Conservation (phyloP, 2,113 vertebrate species). For the Conger conger region DNA sequence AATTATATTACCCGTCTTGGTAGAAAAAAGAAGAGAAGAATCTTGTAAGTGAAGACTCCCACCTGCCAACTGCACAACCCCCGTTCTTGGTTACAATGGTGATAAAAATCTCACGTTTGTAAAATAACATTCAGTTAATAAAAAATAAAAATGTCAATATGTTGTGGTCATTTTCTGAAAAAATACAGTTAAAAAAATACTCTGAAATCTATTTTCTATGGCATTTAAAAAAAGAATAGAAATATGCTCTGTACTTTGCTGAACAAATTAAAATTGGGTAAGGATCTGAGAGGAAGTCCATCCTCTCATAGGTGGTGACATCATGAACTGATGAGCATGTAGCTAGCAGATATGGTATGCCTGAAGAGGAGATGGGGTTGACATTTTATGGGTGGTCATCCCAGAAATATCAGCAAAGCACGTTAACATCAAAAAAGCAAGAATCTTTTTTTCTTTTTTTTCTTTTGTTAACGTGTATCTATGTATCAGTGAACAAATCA, state of each 20-base stretch:
- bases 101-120: constrained; percentile 69
- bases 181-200: not conserved
- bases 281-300: not conserved
- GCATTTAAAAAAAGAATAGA: not conserved
- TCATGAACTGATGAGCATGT: not conserved
- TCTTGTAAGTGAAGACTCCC: not conserved
- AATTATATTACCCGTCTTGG: constrained; percentile 5
- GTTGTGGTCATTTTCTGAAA: not conserved
- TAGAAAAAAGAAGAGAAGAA: not conserved
- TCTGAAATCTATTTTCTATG: not conserved
- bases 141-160: constrained; percentile 32
- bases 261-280: not conserved
- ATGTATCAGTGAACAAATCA: not conserved
- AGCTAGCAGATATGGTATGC: not conserved
- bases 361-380: not conserved
- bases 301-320: not conserved
- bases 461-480: not conserved
- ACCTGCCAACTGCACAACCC: constrained; percentile 16
- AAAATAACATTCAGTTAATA: constrained; percentile 69
- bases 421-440: not conserved
- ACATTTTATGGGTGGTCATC: not conserved
- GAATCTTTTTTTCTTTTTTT: too few relatives aligned
- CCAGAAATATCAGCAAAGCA: not conserved
- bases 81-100: constrained; percentile 61
- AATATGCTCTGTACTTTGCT: not conserved